Evolutionary conservation across 2,888 invertebrate genomes (phyloP).

Genomic region (Ophioninae sp.): DNA sequence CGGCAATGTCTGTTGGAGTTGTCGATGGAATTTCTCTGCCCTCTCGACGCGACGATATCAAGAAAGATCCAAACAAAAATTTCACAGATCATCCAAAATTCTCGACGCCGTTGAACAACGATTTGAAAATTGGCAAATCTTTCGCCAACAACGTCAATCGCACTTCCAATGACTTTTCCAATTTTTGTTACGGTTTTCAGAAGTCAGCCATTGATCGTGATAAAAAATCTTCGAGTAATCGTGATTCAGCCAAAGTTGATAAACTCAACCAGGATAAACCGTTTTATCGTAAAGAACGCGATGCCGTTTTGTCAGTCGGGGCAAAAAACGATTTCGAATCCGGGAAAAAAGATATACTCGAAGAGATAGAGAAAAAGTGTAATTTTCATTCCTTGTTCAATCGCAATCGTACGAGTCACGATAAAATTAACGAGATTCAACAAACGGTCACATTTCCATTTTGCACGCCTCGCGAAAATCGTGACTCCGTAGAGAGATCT

Average conservation of each 20-base stretch:
- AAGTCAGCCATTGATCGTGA: background rate
- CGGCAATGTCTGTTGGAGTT: background rate
- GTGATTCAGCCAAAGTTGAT: constrained; percentile 1
- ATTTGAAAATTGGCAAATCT: constrained; percentile 28
- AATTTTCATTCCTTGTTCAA: constrained; percentile 28
- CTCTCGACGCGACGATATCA: background rate
- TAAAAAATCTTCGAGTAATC: background rate
- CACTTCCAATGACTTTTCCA: constrained; percentile 39
- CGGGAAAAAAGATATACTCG: constrained; percentile 34
- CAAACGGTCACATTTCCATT: constrained; percentile 32
- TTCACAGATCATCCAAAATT: constrained; percentile 48
- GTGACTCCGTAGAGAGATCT: constrained; percentile 17
- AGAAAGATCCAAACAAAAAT: constrained; percentile 2
- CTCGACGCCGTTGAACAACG: constrained; percentile 64
- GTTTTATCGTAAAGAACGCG: background rate
- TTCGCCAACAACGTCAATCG: constrained; percentile 12
- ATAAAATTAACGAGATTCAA: constrained; percentile 18
- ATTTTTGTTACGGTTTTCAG: constrained; percentile 49
- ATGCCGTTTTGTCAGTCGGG: background rate
- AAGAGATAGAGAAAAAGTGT: constrained; percentile 39
- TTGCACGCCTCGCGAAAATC: constrained; percentile 9
- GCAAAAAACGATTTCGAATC: constrained; percentile 14
- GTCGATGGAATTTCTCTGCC: background rate
- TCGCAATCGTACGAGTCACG: constrained; percentile 10
- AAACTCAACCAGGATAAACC: background rate